phyloP scores from a whole-genome alignment of 2,888 invertebrate species.

The Heliconius charithonia region DNA sequence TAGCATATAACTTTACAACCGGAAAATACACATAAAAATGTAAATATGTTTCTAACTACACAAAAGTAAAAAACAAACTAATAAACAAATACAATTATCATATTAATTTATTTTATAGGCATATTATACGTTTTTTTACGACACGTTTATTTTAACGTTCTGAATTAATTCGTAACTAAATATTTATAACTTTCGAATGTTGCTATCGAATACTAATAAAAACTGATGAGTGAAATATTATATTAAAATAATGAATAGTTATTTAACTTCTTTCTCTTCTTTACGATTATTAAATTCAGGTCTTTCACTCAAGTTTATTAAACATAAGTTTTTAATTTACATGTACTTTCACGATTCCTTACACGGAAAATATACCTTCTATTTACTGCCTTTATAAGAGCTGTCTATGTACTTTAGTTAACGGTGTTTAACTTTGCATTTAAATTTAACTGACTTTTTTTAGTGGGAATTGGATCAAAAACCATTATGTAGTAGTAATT shows the following conservation, averaged over 20 bases:
- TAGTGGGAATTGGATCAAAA: background rate
- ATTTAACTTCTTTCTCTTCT: background rate
- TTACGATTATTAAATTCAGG: background rate
- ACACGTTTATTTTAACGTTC: background rate
- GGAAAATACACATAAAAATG: background rate
- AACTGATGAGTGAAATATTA: background rate
- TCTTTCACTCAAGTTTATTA: background rate
- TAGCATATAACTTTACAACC: background rate
- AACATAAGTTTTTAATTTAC: background rate
- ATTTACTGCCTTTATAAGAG: too few relatives aligned
- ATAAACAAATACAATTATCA: background rate
- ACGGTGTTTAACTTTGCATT: background rate
- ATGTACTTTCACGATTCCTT: background rate
- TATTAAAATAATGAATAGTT: constrained; percentile 9
- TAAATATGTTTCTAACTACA: background rate
- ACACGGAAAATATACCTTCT: background rate
- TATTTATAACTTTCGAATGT: constrained; percentile 27
- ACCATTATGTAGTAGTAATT: background rate
- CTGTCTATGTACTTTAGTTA: background rate
- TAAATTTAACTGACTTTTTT: background rate
- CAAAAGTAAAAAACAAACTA: background rate
- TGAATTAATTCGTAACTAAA: constrained; percentile 13
- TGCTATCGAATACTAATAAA: constrained; percentile 19
- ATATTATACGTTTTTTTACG: constrained; percentile 8
- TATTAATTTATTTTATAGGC: background rate